Evolutionary conservation across 2,113 vertebrate genomes (phyloP), one percentile per base, ranked within the genome.

Genomic region (Corydoras maculifer): DNA sequence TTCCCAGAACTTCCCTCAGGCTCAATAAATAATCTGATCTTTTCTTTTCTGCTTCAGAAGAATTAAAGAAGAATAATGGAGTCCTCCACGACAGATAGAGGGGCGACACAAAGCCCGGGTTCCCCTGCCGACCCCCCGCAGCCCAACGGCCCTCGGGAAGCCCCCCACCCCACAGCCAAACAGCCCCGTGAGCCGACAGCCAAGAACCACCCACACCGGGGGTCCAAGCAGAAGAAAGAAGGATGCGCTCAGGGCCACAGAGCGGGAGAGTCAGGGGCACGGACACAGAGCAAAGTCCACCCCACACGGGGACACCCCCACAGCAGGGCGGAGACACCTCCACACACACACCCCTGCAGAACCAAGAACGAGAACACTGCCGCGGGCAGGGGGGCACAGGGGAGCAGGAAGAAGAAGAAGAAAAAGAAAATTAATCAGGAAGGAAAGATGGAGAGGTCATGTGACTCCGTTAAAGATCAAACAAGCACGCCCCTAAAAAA

Each of bases 71-170:
- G 35, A 43, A 43, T 4, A 43, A 43, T 43, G 35, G 35, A 43
- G 4, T 0, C 7, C 4, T 43, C 35, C 35, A 43, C 1, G 4
- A 5, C 35, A 43, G 35, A 43, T 1, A 43, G 35, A 53, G 13
- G 51, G 13, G 13, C 5, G 13, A 53, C 51, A 12, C 9, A n/a
- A 57, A 57, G 54, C 12, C 35, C 6, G 54, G 54, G 3, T n/a
- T 14, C 13, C 12, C 3, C 54, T 7, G 54, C 13, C 15, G 15
- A n/a, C 54, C 13, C 6, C 3, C 93, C 92, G 76, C 93, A 95
- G 77, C 85, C 85, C 80, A 93, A 92, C 0, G 86, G 84, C 59
- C 88, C 90, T 14, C 93, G 93, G 80, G 86, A 78, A 11, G 83
- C 79, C 15, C 92, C 90, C 15, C 83, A 53, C 3, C 51, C 8